A percentile compares a stretch with the other conserved stretches of the same genome.
These are phyloP conservation scores for Myotis davidii DNA, from an alignment of 2,113 vertebrate genomes.

Conservation along the genomic window DNA sequence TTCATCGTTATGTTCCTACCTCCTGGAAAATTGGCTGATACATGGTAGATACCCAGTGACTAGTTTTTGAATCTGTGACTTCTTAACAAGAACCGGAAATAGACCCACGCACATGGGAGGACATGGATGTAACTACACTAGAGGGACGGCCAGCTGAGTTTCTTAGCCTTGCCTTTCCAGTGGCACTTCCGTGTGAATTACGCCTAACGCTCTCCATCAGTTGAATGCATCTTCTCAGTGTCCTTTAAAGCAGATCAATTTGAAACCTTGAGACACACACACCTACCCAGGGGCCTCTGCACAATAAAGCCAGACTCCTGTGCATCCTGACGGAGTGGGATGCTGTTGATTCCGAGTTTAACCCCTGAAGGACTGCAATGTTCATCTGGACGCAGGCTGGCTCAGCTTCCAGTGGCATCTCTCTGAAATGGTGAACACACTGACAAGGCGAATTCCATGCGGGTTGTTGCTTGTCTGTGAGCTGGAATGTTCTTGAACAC, in stretches of 20 bases:
- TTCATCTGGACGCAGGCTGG: background rate
- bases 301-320: background rate
- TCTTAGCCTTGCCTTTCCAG: background rate
- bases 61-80: constrained; percentile 17
- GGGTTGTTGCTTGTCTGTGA: background rate
- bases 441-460: background rate
- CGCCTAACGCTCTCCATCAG: background rate
- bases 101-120: background rate
- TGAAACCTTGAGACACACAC: background rate
- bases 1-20: background rate
- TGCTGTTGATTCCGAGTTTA: background rate
- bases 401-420: background rate
- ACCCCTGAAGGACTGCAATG: background rate
- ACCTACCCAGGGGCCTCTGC: background rate
- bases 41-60: background rate
- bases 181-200: background rate
- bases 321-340: background rate
- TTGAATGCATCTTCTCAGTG: constrained; percentile 33
- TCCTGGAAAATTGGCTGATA: background rate
- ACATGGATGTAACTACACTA: background rate
- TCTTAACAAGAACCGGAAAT: background rate
- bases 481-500: background rate
- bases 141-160: background rate
- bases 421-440: background rate
- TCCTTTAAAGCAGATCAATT: constrained; percentile 9